Base-by-base conservation (phyloP, 2,113 vertebrate genomes). In the Saccopteryx leptura region DNA sequence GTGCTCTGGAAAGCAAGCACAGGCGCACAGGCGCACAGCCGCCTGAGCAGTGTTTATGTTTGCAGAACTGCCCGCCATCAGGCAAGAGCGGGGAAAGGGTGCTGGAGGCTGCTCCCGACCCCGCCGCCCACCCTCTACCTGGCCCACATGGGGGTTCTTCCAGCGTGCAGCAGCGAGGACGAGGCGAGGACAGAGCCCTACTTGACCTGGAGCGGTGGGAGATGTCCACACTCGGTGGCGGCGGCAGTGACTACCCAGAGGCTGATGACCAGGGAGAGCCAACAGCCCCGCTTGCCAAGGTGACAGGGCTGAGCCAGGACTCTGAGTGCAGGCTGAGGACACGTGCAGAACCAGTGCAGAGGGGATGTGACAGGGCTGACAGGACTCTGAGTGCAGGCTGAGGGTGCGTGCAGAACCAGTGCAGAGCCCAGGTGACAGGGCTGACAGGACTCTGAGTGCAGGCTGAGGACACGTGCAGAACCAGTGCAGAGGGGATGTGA, bases 1-100 rank as follows among this genome's bases (percentile, higher is more conserved):
- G 71, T 6, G 68, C 88, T 82, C 39, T 74, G 88, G 80, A 88
- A 78, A 72, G 9, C 66, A 80, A 48, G 14, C 31, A 28, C n/a
- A 82, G 68, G 56, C 68, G 14, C 31, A 28, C n/a, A 82, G 68
- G 56, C 68, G 24, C 24, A 54, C 3, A 52, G 65, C 58, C 69
- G 23, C 2, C 28, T 5, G 58, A 52, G 46, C 79, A 85, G 69
- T 2, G 24, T 50, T 33, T 54, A 5, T 15, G 68, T 50, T 61
- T 28, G 58, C 76, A 65, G 83, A 54, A 28, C 65, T 3, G 39
- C 58, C 52, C 5, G 69, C 17, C 26, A 31, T 66, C 28, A 50
- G 46, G 11, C 13, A 79, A 28, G 11, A n/a, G 60, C 1, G 5
- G 56, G 61, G 83, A n/a, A 33, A 24, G 39, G 39, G 39, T 39